Percentiles rank a stretch among this genome's conserved stretches.
Conservation (phyloP, 92 coral and sea anemone genomes). For the Isaurus tuberculatus region DNA sequence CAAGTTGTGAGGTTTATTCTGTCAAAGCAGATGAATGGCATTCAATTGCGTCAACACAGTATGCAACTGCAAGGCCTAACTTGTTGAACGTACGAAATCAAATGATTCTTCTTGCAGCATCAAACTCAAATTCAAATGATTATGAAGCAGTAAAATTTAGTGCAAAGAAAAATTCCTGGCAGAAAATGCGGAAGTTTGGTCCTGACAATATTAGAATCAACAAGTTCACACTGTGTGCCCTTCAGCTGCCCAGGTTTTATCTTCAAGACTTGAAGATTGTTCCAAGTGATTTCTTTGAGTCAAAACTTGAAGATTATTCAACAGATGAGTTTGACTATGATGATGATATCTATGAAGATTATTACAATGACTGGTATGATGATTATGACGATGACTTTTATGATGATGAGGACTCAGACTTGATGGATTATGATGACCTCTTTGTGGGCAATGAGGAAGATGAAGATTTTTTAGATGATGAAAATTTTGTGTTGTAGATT, state of each 20-base stretch:
- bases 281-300: conserved; percentile 43
- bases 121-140: conserved; percentile 18
- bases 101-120: conserved; percentile 25
- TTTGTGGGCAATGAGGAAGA: neutral
- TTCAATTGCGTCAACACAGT: conserved; percentile 7
- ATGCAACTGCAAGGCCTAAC: conserved; percentile 8
- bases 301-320: conserved; percentile 34
- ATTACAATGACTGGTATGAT: conserved; percentile 26
- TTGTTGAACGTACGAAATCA: conserved; percentile 23
- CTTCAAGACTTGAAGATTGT: conserved; percentile 39
- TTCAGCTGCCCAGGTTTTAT: conserved; percentile 35
- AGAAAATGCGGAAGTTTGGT: conserved; percentile 45
- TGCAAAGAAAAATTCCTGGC: conserved; percentile 35
- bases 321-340: conserved; percentile 46
- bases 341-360: conserved; percentile 31
- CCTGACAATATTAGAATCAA: conserved; percentile 26
- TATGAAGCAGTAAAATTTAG: conserved; percentile 33
- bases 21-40: conserved; percentile 25
- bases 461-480: conserved; percentile 18
- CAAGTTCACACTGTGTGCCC: conserved; percentile 17
- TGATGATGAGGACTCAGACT: conserved; percentile 37
- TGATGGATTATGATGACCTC: conserved; percentile 38
- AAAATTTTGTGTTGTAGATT: neutral
- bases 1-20: conserved; percentile 34
- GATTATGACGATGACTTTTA: conserved; percentile 36